Percentiles rank a stretch among this genome's conserved stretches.
Evolutionary conservation across 2,888 invertebrate genomes (phyloP).

Genomic region (Dicranocentrus wangi): DNA sequence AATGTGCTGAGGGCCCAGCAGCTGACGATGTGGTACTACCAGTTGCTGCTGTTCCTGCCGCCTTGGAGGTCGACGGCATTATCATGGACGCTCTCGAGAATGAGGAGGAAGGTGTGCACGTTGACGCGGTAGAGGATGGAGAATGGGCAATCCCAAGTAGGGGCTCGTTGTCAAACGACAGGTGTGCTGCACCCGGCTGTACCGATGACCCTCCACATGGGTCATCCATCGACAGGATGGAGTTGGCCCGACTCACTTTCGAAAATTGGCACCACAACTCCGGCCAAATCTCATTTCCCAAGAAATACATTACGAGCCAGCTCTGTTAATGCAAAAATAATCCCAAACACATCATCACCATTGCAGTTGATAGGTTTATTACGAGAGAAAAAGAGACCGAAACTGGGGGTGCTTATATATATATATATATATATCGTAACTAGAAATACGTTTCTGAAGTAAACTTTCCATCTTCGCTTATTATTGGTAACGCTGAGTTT

Average conservation of each 20-base stretch:
- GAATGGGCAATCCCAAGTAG: conserved; percentile 60
- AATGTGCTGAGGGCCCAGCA: conserved; percentile 23
- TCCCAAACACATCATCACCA: conserved; percentile 45
- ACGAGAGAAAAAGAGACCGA: too few relatives aligned
- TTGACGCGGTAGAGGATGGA: conserved; percentile 42
- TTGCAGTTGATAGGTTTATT: not conserved
- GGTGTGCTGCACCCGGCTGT: conserved; percentile 68
- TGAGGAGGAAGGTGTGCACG: conserved; percentile 34
- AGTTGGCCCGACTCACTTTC: conserved; percentile 60
- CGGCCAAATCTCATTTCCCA: conserved; percentile 72
- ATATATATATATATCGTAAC: too few relatives aligned
- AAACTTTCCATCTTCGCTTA: too few relatives aligned
- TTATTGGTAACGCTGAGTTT: too few relatives aligned
- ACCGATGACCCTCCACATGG: conserved; percentile 68
- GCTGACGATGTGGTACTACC: conserved; percentile 10
- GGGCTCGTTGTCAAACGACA: conserved; percentile 71
- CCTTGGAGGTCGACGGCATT: conserved; percentile 59
- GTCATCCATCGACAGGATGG: conserved; percentile 67
- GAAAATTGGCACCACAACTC: conserved; percentile 69
- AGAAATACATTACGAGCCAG: conserved; percentile 73
- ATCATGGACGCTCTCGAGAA: conserved; percentile 45
- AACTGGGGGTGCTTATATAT: too few relatives aligned
- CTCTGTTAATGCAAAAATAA: conserved; percentile 69
- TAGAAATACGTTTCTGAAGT: too few relatives aligned
- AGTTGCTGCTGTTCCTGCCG: conserved; percentile 26